Evolutionary conservation across 2,888 invertebrate genomes (phyloP).

Genomic region (Phasia obesa): DNA sequence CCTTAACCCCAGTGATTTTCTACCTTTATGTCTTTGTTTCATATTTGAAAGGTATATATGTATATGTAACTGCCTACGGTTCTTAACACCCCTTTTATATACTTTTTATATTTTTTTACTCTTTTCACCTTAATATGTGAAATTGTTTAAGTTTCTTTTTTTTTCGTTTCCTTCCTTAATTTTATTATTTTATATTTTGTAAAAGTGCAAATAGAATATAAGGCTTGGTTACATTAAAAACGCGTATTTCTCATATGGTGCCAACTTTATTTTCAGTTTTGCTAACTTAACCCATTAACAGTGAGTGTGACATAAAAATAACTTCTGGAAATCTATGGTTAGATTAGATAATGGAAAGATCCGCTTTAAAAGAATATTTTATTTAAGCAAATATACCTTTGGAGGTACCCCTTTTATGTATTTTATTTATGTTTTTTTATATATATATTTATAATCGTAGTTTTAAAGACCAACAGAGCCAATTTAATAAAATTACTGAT

Average conservation of each 20-base stretch:
- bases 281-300: background rate
- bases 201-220: conserved; percentile 54
- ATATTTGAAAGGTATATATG: conserved; percentile 21
- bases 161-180: conserved; percentile 28
- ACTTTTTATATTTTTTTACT: conserved; percentile 1
- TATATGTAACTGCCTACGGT: background rate
- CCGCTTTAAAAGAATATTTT: no score
- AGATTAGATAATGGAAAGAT: no score
- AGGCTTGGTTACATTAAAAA: conserved; percentile 52
- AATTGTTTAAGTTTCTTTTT: conserved; percentile 33
- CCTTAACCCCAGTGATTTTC: conserved; percentile 50
- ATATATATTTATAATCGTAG: no score
- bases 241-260: conserved; percentile 42
- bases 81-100: conserved; percentile 49
- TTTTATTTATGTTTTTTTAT: no score
- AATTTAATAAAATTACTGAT: background rate
- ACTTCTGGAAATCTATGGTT: no score
- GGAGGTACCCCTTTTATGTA: no score
- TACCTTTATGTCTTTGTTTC: conserved; percentile 44
- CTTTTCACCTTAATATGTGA: conserved; percentile 30
- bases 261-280: conserved; percentile 28
- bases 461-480: no score
- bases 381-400: no score
- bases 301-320: background rate
- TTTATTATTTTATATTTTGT: conserved; percentile 43